Conservation (phyloP, 2,797 vertebrate species). For the Parotocinclus haroldoi region DNA sequence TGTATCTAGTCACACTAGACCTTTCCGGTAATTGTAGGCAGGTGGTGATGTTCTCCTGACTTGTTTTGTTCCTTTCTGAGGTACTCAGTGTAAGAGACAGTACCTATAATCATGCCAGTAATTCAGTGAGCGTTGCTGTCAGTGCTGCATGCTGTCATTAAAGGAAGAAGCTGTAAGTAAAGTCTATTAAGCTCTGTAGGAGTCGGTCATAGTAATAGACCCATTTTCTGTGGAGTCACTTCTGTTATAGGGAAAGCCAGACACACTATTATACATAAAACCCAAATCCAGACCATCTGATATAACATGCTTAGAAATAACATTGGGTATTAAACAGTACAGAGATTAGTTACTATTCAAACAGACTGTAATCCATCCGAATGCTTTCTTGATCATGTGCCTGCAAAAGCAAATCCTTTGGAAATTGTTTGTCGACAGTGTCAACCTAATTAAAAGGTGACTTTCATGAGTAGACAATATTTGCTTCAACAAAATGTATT, state of each 20-base stretch:
- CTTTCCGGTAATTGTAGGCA: constrained; percentile 22
- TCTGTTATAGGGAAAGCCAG: constrained; percentile 22
- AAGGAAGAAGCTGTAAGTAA: constrained; percentile 17
- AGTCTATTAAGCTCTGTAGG: constrained; percentile 14
- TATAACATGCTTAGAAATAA: constrained; percentile 3
- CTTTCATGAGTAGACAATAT: no score
- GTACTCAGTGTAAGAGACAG: constrained; percentile 17
- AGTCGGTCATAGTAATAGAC: constrained; percentile 12
- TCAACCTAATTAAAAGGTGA: no score
- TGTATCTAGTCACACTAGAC: constrained; percentile 25
- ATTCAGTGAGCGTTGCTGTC: constrained; percentile 27
- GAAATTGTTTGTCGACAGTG: background rate
- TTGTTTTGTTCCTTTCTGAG: constrained; percentile 32
- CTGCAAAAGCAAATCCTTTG: background rate
- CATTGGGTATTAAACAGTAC: constrained; percentile 24
- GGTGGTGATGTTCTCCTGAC: constrained; percentile 19
- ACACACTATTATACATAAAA: constrained; percentile 20
- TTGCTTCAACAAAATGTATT: no score
- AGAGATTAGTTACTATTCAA: constrained; percentile 10
- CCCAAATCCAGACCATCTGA: constrained; percentile 14
- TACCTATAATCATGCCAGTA: constrained; percentile 29
- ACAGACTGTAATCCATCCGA: background rate
- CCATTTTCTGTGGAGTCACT: constrained; percentile 7
- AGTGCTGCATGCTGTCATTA: constrained; percentile 30
- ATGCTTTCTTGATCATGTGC: no score